A percentile compares a stretch with the other conserved stretches of the same genome.
Evolutionary conservation across 2,113 vertebrate genomes (phyloP).

Genomic region (Geococcyx californianus): DNA sequence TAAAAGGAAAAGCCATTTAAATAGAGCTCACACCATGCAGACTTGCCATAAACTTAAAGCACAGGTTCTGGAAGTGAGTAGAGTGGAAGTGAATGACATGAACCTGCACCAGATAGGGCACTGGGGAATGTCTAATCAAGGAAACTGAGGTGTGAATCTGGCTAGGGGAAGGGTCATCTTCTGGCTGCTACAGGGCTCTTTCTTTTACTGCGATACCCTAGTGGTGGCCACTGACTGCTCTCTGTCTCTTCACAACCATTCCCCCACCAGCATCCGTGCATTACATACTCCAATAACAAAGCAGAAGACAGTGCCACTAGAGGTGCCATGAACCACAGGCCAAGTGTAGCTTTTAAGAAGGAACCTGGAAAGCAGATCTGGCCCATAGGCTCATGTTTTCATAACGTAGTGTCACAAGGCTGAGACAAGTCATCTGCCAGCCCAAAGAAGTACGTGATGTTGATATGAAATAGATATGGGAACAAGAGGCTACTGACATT

Average conservation of each 20-base stretch:
- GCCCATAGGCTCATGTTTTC: not conserved
- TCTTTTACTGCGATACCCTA: too few species aligned
- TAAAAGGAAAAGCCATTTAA: not conserved
- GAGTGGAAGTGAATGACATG: not conserved
- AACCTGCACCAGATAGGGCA: not conserved
- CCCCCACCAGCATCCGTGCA: not conserved
- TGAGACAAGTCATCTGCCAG: not conserved
- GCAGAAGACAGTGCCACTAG: not conserved
- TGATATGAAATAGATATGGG: not conserved
- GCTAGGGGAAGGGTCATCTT: not conserved
- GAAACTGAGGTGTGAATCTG: accelerated
- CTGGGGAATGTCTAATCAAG: too few species aligned
- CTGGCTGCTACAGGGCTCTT: not conserved
- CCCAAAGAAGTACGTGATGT: not conserved
- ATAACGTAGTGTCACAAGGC: not conserved
- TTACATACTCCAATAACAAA: not conserved
- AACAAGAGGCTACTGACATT: not conserved
- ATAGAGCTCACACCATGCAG: not conserved
- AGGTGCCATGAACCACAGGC: not conserved
- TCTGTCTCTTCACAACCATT: not conserved
- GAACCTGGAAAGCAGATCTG: not conserved
- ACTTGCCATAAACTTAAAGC: not conserved
- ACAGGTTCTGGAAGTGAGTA: not conserved
- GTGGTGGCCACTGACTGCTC: not conserved
- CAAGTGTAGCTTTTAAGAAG: not conserved